A percentile compares a stretch with the other conserved stretches of the same genome.
These are phyloP conservation scores for Acromyrmex echinatior DNA, from an alignment of 1,140 invertebrate genomes.

Conservation along the genomic window DNA sequence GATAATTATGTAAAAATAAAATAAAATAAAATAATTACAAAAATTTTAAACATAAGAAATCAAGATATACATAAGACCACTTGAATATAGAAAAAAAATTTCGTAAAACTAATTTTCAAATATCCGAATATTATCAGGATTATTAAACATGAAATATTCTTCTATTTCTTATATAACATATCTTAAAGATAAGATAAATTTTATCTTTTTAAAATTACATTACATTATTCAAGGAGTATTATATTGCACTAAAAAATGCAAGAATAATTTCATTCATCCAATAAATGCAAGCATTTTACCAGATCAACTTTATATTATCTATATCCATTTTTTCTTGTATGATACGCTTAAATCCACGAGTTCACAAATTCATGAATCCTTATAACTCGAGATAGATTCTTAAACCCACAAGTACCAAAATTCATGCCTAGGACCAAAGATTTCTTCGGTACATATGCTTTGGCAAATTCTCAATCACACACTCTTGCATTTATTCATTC, in stretches of 20 bases:
- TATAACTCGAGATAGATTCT: not conserved
- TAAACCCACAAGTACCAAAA: not conserved
- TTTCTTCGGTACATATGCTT: not conserved
- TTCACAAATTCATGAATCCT: not conserved
- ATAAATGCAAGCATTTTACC: not conserved
- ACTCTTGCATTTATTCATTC: not conserved
- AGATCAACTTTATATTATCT: not conserved
- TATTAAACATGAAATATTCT: not conserved
- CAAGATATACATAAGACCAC: not conserved
- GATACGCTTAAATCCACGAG: not conserved
- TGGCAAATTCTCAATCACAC: not conserved
- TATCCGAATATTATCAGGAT: not conserved
- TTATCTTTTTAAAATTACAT: not conserved
- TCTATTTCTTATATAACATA: not conserved
- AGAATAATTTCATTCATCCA: not conserved
- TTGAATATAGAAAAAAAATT: not conserved
- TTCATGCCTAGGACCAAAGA: not conserved
- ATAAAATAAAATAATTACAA: not conserved
- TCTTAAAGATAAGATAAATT: slow-evolving; percentile 36
- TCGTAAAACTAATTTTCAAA: not conserved
- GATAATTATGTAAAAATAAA: slow-evolving; percentile 2
- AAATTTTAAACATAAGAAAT: not conserved
- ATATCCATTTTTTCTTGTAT: not conserved
- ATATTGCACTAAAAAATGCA: not conserved
- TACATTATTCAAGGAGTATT: not conserved